Conservation (phyloP, 2,797 vertebrate species). For the Chrysolophus pictus region DNA sequence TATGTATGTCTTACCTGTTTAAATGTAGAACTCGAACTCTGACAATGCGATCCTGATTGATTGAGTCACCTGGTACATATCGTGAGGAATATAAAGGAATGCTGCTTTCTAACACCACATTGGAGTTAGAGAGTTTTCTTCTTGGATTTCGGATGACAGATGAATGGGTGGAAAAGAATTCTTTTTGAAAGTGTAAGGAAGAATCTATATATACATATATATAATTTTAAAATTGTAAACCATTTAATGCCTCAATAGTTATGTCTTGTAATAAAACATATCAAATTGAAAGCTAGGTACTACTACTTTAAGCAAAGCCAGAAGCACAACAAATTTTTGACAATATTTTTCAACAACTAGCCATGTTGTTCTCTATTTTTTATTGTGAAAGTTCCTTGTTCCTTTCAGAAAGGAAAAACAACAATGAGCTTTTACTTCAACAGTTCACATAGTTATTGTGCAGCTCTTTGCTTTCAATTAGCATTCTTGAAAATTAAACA, state of each 20-base stretch:
- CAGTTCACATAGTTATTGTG: background rate
- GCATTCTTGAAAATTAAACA: constrained; percentile 37
- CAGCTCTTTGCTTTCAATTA: constrained; percentile 20
- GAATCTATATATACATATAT: background rate
- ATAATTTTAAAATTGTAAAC: background rate
- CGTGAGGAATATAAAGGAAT: too few species aligned
- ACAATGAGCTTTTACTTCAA: background rate
- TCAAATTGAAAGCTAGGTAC: background rate
- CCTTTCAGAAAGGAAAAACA: background rate
- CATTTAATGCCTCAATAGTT: background rate
- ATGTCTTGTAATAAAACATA: background rate
- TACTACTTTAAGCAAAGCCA: background rate
- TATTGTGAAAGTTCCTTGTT: background rate
- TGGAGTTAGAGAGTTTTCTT: too few species aligned
- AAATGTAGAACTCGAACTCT: too few species aligned
- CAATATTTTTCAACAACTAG: background rate
- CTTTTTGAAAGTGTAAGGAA: background rate
- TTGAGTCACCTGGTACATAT: too few species aligned
- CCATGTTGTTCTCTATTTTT: background rate
- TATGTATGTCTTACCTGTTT: too few species aligned
- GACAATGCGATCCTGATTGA: too few species aligned
- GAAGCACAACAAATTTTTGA: background rate
- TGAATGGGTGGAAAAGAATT: background rate
- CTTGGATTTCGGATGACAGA: too few species aligned
- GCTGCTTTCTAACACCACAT: too few species aligned